These are phyloP conservation scores for Tigriopus japonicus DNA, from an alignment of 1,140 invertebrate genomes.

Conservation along the genomic window DNA sequence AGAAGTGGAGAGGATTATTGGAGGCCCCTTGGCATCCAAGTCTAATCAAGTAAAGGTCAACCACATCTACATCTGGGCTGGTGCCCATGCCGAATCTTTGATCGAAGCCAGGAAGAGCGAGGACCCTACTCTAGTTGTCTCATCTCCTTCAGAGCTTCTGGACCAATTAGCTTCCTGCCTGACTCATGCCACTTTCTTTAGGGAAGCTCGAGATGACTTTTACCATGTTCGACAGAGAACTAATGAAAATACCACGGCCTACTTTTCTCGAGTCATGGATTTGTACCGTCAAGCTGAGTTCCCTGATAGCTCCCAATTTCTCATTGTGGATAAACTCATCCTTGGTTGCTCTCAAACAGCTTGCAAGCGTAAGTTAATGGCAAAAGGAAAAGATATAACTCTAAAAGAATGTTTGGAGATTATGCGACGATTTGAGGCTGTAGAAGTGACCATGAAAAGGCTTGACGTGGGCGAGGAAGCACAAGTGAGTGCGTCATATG, in stretches of 20 bases:
- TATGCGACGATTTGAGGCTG: not conserved
- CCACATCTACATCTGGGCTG: too few relatives aligned
- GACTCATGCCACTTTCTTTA: too few relatives aligned
- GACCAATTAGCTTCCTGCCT: too few relatives aligned
- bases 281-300: not conserved
- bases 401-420: not conserved
- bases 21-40: too few relatives aligned
- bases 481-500: not conserved
- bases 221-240: not conserved
- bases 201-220: not conserved
- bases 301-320: not conserved
- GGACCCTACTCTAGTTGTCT: too few relatives aligned
- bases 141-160: too few relatives aligned
- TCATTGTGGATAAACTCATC: not conserved
- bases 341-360: not conserved
- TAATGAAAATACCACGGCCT: not conserved
- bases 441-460: not conserved
- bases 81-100: too few relatives aligned
- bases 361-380: not conserved
- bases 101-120: too few relatives aligned
- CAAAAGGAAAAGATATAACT: not conserved
- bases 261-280: not conserved
- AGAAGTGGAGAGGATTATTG: too few relatives aligned
- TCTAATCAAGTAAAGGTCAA: too few relatives aligned
- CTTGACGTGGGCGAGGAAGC: not conserved